A percentile compares a stretch with the other conserved stretches of the same genome.
Evolutionary conservation across 2,888 invertebrate species (phyloP).

Genomic region (Cataglyphis livida): DNA sequence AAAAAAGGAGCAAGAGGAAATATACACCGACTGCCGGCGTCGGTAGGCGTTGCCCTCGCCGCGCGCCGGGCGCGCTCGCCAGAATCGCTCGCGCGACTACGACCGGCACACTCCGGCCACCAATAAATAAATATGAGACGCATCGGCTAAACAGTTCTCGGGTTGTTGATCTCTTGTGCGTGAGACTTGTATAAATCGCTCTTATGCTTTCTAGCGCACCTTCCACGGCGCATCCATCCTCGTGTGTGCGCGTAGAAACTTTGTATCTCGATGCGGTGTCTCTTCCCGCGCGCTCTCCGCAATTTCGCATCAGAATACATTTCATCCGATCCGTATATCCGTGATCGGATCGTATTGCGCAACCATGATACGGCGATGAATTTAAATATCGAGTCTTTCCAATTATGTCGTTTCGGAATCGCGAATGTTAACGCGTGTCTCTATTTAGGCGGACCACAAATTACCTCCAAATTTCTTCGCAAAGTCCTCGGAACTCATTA

Average conservation of each 20-base stretch:
- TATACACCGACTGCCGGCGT: conserved; percentile 26
- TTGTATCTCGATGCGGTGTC: neutral
- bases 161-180: conserved; percentile 79
- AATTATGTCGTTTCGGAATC: neutral
- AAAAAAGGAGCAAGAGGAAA: conserved; percentile 35
- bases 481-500: conserved; percentile 27
- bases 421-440: neutral
- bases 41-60: conserved; percentile 39
- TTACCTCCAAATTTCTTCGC: neutral
- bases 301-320: neutral
- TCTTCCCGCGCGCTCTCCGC: neutral
- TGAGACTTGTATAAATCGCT: conserved; percentile 74
- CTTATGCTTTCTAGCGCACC: conserved; percentile 62
- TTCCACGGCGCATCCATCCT: conserved; percentile 59
- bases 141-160: conserved; percentile 77
- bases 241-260: neutral
- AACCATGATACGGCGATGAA: neutral
- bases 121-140: conserved; percentile 81
- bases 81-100: conserved; percentile 75
- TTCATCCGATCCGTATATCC: neutral
- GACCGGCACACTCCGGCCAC: conserved; percentile 63
- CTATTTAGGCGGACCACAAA: neutral
- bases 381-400: conserved; percentile 1
- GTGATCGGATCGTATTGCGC: neutral
- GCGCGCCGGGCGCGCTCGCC: conserved; percentile 74